These are phyloP conservation scores for Phoenicopterus ruber DNA, from an alignment of 2,113 vertebrate species.

Conservation along the genomic window DNA sequence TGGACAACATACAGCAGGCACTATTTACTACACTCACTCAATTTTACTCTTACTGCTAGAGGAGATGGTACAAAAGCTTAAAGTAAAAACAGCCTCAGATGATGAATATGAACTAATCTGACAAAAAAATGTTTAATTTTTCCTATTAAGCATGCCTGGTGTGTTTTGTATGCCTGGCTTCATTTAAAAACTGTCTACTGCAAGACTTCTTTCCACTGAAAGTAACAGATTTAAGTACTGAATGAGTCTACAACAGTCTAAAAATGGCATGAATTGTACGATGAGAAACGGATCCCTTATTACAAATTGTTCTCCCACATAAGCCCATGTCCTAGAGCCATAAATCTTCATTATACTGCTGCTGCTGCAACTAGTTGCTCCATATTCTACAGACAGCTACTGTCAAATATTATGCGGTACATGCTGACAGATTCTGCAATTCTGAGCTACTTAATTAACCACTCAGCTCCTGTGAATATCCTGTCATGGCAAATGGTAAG, in stretches of 20 bases:
- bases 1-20: background rate
- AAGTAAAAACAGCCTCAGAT: background rate
- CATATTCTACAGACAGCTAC: background rate
- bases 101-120: background rate
- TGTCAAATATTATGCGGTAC: rapidly evolving
- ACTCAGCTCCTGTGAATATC: background rate
- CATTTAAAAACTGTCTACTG: background rate
- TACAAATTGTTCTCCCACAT: background rate
- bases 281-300: background rate
- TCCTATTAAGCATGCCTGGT: background rate
- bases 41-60: background rate
- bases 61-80: background rate
- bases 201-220: background rate
- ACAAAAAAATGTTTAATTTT: background rate
- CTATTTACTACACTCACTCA: background rate
- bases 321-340: background rate
- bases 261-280: background rate
- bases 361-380: background rate
- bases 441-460: background rate
- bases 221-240: background rate
- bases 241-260: background rate
- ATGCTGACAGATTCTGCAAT: background rate
- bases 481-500: background rate
- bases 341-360: background rate
- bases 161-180: background rate